Evolutionary conservation across 2,797 vertebrate species (phyloP), one percentile per base, ranked within the genome.

Genomic region (Pyrocephalus nanus): DNA sequence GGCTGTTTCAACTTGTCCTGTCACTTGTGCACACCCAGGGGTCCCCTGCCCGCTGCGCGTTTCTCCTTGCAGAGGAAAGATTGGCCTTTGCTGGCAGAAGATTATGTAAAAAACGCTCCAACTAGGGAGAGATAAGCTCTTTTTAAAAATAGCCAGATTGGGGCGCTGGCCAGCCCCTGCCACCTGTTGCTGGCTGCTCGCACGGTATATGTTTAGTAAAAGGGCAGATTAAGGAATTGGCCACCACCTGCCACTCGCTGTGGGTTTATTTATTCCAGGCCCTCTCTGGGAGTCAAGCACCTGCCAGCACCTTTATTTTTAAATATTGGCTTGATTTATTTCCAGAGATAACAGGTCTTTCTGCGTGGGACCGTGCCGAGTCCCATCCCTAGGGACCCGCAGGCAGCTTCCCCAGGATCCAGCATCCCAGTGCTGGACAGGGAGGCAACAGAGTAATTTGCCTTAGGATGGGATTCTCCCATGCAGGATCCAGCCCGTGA

Each of bases 71-170:
- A 12, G 48, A 57, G 67, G 72, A 34, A 34, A 64, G 58, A 11
- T 58, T 48, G 43, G 43, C 11, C 12, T 73, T 86, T 3, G 4
- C 47, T 53, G 94, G 70, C 73, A 80, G 88, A 50, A 96, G 96
- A 97, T 95, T 96, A 94, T 74, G 81, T 94, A 79, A 94, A 90
- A 96, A 79, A 55, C 55, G 22, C 85, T 80, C 82, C 90, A 47
- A 64, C 85, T 20, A 48, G 19, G 10, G 66, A 21, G 67, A 85
- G 94, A 93, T 96, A 96, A 97, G 95, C 94, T 92, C 61, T 69
- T 76, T 50, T 83, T 97, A 97, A 97, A 97, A 97, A 97, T 96
- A 97, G 95, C 70, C 45, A 12, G 60, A 16, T 65, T 18, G 36
- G 50, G 70, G 76, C 38, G 6, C 38, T 54, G 67, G 47, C 92